Conservation (phyloP, 2,797 vertebrate genomes). For the Ptychadena robeensis region DNA sequence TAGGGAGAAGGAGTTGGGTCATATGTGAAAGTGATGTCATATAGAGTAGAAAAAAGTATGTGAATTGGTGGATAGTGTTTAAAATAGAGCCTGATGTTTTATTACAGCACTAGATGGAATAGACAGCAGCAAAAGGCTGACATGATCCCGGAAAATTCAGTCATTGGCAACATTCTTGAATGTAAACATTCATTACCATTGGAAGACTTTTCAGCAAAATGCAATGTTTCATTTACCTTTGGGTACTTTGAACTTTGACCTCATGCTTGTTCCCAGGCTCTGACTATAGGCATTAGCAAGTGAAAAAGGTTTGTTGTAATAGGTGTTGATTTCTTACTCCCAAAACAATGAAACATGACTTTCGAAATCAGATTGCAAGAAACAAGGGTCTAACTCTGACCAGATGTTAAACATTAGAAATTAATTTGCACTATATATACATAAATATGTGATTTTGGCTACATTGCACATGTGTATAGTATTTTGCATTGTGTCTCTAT, state of each 20-base stretch:
- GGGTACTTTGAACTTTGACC: constrained; percentile 43
- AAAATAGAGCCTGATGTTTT: not conserved
- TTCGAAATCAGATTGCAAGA: not conserved
- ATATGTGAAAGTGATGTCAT: not conserved
- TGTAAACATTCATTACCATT: constrained; percentile 33
- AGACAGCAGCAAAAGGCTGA: not conserved
- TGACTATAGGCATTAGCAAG: not conserved
- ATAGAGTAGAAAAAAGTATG: not conserved
- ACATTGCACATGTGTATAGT: no score
- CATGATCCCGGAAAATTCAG: constrained; percentile 16
- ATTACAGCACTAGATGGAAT: not conserved
- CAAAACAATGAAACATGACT: constrained; percentile 14
- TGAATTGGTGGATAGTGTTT: not conserved
- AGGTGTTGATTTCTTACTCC: constrained; percentile 7
- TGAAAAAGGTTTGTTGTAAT: not conserved
- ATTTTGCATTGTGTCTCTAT: not conserved
- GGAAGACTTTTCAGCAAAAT: constrained; percentile 19
- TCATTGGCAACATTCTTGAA: not conserved
- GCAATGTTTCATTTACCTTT: constrained; percentile 28
- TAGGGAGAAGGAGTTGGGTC: not conserved
- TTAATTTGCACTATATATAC: not conserved
- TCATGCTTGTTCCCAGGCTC: constrained; percentile 21
- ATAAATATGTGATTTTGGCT: not conserved
- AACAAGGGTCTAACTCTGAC: not conserved
- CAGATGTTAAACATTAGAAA: constrained; percentile 26